A percentile compares a stretch with the other conserved stretches of the same genome.
These are phyloP conservation scores for Bathynomus jamesi DNA, from an alignment of 1,140 invertebrate genomes.

Conservation along the genomic window DNA sequence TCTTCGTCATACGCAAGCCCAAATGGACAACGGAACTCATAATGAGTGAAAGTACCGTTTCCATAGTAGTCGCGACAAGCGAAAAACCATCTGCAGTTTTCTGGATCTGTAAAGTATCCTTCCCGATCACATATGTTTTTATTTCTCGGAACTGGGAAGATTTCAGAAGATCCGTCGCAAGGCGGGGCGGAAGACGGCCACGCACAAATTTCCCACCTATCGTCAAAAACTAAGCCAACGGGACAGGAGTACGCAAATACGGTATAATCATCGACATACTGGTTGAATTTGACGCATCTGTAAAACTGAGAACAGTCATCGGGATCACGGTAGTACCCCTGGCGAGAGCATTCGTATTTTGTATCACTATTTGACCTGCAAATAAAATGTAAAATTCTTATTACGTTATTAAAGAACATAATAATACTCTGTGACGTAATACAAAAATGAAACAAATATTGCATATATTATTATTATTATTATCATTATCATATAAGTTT, in stretches of 20 bases:
- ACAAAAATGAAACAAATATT: too few species aligned
- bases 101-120: conserved; percentile 69
- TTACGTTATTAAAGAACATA: too few species aligned
- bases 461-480: too few species aligned
- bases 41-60: conserved; percentile 56
- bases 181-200: conserved; percentile 66
- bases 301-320: conserved; percentile 71
- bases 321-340: conserved; percentile 72
- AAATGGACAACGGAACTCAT: conserved; percentile 75
- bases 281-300: conserved; percentile 71
- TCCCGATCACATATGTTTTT: conserved; percentile 46
- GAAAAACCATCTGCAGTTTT: conserved; percentile 79
- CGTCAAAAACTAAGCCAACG: conserved; percentile 68
- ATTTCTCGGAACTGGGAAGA: conserved; percentile 55
- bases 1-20: conserved; percentile 68
- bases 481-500: too few species aligned
- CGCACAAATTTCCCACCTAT: conserved; percentile 66
- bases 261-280: conserved; percentile 61
- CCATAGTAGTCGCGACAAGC: conserved; percentile 64
- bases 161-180: conserved; percentile 52
- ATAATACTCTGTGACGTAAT: too few species aligned
- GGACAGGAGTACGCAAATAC: conserved; percentile 78
- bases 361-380: conserved; percentile 50
- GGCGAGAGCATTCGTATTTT: conserved; percentile 62
- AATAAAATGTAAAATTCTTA: too few species aligned